Conservation (phyloP, 2,113 vertebrate species). For the Brachirus orientalis region DNA sequence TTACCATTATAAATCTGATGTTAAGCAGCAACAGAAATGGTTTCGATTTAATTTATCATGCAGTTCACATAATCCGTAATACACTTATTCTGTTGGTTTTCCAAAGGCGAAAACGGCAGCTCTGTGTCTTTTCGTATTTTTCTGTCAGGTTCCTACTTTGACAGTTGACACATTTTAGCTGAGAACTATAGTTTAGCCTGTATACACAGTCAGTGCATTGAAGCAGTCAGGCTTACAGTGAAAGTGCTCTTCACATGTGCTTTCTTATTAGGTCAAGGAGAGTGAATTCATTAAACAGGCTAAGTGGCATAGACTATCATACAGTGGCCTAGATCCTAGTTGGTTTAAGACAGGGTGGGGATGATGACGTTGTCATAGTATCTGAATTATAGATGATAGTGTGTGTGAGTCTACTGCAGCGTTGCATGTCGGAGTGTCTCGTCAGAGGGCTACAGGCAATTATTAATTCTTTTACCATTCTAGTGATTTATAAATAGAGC, state of each 20-base stretch:
- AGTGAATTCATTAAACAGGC: constrained; percentile 53
- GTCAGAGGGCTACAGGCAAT: too few species aligned
- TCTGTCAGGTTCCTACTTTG: too few species aligned
- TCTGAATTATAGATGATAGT: constrained; percentile 72
- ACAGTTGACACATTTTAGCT: background rate
- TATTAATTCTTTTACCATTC: too few species aligned
- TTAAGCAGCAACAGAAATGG: too few species aligned
- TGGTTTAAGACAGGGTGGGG: constrained; percentile 60
- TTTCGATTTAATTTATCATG: too few species aligned
- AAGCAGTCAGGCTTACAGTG: constrained; percentile 12
- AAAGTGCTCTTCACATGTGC: constrained; percentile 22
- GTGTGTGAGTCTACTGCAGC: constrained; percentile 46
- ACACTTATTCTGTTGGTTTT: too few species aligned
- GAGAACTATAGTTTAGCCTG: background rate
- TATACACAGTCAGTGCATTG: background rate
- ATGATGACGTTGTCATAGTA: constrained; percentile 56
- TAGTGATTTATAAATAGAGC: too few species aligned
- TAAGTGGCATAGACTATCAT: constrained; percentile 40
- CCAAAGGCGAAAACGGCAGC: too few species aligned
- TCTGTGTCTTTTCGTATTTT: too few species aligned
- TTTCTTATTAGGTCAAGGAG: constrained; percentile 64
- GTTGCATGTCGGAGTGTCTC: constrained; percentile 13
- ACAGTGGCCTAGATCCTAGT: constrained; percentile 54
- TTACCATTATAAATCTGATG: too few species aligned
- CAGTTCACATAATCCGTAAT: too few species aligned